Evolutionary conservation across 2,797 vertebrate species (phyloP).

Genomic region (Esox masquinongy): DNA sequence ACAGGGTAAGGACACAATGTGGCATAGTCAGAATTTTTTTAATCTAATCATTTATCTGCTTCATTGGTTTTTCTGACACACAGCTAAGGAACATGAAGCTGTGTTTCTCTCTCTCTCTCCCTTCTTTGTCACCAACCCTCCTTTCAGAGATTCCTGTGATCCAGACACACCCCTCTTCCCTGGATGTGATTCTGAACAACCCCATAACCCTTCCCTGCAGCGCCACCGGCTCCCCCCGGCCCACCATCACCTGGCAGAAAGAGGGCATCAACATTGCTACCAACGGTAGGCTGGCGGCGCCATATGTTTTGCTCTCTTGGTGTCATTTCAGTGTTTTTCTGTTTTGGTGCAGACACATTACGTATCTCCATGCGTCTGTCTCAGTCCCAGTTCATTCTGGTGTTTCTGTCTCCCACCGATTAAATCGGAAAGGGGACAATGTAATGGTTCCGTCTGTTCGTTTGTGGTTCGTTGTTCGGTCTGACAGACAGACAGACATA

Average conservation of each 20-base stretch:
- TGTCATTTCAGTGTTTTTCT: not conserved
- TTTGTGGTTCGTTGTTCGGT: too few species aligned
- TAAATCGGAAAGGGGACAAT: too few species aligned
- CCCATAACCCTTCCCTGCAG: constrained; percentile 87
- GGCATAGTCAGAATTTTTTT: not conserved
- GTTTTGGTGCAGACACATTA: not conserved
- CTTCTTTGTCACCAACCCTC: not conserved
- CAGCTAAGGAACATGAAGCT: not conserved
- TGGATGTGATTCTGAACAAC: constrained; percentile 90
- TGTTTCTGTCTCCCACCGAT: constrained; percentile 1
- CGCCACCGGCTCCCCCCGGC: constrained; percentile 84
- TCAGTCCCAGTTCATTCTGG: not conserved
- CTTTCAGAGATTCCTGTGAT: constrained; percentile 86
- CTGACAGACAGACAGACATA: too few species aligned
- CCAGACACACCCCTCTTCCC: constrained; percentile 73
- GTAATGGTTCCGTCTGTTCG: too few species aligned
- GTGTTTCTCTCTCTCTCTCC: too few species aligned
- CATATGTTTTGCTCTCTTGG: not conserved
- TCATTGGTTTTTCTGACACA: not conserved
- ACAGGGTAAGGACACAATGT: not conserved
- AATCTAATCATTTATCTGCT: not conserved
- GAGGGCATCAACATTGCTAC: constrained; percentile 88
- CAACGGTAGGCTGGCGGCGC: constrained; percentile 67
- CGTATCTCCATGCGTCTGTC: not conserved
- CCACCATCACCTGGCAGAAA: constrained; percentile 93